Conservation (phyloP, 2,888 invertebrate species). For the Stenodera caucasica region DNA sequence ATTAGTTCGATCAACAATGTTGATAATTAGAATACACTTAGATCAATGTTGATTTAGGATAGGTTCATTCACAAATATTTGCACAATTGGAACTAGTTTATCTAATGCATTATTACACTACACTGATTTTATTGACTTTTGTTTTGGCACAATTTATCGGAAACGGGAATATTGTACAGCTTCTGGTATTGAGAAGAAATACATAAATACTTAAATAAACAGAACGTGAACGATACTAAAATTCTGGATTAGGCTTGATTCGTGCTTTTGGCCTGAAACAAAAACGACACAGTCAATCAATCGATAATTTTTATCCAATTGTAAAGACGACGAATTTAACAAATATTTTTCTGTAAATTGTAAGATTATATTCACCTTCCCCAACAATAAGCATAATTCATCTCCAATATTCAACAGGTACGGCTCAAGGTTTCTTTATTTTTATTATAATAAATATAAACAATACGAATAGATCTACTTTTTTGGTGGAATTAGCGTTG, state of each 20-base stretch:
- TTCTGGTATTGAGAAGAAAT: neutral
- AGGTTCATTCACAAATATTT: constrained; percentile 41
- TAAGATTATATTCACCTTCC: neutral
- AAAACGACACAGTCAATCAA: too few relatives aligned
- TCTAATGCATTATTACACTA: constrained; percentile 37
- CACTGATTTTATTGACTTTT: constrained; percentile 34
- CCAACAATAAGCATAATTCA: neutral
- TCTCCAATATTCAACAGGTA: neutral
- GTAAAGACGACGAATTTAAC: too few relatives aligned
- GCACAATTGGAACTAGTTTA: constrained; percentile 39
- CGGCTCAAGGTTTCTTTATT: too few relatives aligned
- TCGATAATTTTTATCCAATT: too few relatives aligned
- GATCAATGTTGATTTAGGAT: constrained; percentile 41
- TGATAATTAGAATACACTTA: constrained; percentile 40
- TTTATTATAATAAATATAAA: too few relatives aligned
- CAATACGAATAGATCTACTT: too few relatives aligned
- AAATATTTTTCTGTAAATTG: too few relatives aligned
- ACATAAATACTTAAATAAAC: constrained; percentile 4
- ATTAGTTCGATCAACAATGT: constrained; percentile 39
- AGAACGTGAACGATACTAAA: neutral
- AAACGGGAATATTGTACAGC: neutral
- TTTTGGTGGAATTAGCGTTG: too few relatives aligned
- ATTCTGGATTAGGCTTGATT: neutral
- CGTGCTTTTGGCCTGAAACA: neutral
- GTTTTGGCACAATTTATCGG: neutral